Evolutionary conservation across 2,888 invertebrate genomes (phyloP), one percentile per base, ranked within the genome.

Genomic region (Meteorus colon): DNA sequence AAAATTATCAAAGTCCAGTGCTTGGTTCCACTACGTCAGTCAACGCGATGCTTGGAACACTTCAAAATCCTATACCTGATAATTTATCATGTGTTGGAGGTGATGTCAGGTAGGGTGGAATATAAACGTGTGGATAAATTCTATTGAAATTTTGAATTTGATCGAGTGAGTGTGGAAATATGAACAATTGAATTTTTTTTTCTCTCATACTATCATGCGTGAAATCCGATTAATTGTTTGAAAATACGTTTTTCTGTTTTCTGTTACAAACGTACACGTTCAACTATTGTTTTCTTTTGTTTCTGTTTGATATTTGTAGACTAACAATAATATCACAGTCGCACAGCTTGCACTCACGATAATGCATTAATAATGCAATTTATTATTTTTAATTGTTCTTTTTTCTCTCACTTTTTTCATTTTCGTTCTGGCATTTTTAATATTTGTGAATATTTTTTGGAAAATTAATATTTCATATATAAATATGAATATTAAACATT

Each of bases 71-170:
- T 63, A 89, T 89, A 80, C 89, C 90, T 72, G 92, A 92, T 85
- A 90, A 91, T 74, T 86, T 92, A 71, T 90, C 91, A 76, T 92
- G 91, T 79, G 91, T 92, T 79, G 92, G 92, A 79, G 92, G 92
- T 63, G 93, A 93, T 86, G 92, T 92, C 79, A 90, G 92, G 86
- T 92, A 89, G 86, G 90, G 83, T 79, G 83, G 86, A 85, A 87
- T 84, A 84, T 79, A 80, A 77, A 74, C 73, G 31, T 31, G 41
- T 59, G 45, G 59, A 37, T 74, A 67, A 68, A 45, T 67, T 41
- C 41, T 55, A 55, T 66, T 65, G 37, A 70, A 55, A 66, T 59
- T 65, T 65, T 4, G 2, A 14, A 65, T 41, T 41, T 65, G n/a
- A 19, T 55, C 19, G 19, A 19, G 19, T n/a, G 19, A 19, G 4